Percentiles rank a stretch among this genome's conserved stretches.
Conservation (phyloP, 2,888 invertebrate species). For the Napeogenes sylphis region DNA sequence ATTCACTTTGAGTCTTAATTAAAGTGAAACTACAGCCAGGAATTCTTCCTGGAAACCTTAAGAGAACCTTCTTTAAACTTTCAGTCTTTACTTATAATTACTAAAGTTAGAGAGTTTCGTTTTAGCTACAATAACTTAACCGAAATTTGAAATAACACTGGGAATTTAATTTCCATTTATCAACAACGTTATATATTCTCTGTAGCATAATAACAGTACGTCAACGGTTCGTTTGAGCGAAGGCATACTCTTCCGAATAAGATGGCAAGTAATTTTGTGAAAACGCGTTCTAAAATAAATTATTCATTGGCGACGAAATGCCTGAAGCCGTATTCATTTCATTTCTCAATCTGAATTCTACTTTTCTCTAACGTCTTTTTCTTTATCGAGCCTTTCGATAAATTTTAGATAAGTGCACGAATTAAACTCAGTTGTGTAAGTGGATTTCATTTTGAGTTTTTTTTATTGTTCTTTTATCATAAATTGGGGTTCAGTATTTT, state of each 20-base stretch:
- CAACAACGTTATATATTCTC: slow-evolving; percentile 8
- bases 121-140: slow-evolving; percentile 21
- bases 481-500: slow-evolving; percentile 16
- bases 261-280: slow-evolving; percentile 73
- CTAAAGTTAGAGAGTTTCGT: slow-evolving; percentile 27
- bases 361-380: slow-evolving; percentile 63
- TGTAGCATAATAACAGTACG: slow-evolving; percentile 22
- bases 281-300: slow-evolving; percentile 75
- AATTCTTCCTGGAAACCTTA: too few relatives aligned
- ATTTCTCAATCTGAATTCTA: slow-evolving; percentile 74
- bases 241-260: slow-evolving; percentile 65
- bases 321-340: slow-evolving; percentile 76
- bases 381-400: slow-evolving; percentile 68
- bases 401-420: slow-evolving; percentile 71
- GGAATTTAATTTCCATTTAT: slow-evolving; percentile 24
- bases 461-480: slow-evolving; percentile 29
- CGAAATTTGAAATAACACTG: slow-evolving; percentile 24
- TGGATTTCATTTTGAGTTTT: slow-evolving; percentile 33
- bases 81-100: slow-evolving; percentile 1
- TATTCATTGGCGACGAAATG: slow-evolving; percentile 77
- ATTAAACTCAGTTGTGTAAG: slow-evolving; percentile 49
- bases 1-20: background rate
- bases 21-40: slow-evolving; percentile 1
- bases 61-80: background rate
- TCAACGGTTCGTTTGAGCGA: slow-evolving; percentile 34